A percentile compares a stretch with the other conserved stretches of the same genome.
phyloP scores from a whole-genome alignment of 1,140 invertebrate genomes.

The Paracyclopina nana region DNA sequence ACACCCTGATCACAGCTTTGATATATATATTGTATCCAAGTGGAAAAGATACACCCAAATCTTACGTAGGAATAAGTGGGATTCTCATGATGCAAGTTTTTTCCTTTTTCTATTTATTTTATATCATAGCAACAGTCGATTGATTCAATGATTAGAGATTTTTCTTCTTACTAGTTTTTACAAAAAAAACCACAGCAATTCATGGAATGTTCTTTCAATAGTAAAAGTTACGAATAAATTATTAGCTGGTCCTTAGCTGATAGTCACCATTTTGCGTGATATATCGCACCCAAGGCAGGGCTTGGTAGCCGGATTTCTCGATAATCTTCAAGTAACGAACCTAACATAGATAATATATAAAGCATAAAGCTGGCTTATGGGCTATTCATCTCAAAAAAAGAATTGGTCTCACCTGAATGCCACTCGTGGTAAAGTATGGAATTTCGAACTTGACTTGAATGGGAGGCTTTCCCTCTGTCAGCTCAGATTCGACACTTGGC shows the following conservation, averaged over 20 bases:
- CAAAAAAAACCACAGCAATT: no score
- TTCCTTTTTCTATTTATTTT: no score
- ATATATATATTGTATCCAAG: no score
- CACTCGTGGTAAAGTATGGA: slow-evolving; percentile 97
- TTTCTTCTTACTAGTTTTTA: no score
- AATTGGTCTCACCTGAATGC: slow-evolving; percentile 56
- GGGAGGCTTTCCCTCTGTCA: slow-evolving; percentile 87
- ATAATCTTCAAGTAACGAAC: slow-evolving; percentile 97
- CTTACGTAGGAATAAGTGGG: no score
- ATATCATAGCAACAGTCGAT: no score
- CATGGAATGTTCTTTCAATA: no score
- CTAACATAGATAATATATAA: slow-evolving; percentile 23
- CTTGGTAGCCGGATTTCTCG: slow-evolving; percentile 98
- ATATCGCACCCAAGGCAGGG: slow-evolving; percentile 94
- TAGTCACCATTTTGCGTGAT: slow-evolving; percentile 99
- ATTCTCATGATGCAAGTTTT: no score
- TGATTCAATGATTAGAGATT: no score
- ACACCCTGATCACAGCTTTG: no score
- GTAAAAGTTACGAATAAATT: no score
- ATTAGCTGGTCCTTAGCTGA: slow-evolving; percentile 77
- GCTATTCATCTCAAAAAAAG: neutral
- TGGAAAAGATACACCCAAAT: no score
- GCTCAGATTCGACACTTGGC: slow-evolving; percentile 86
- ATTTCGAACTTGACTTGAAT: slow-evolving; percentile 99
- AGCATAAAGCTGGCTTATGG: neutral